Evolutionary conservation across 2,113 vertebrate species (phyloP), one percentile per base, ranked within the genome.

Genomic region (Equus quagga): DNA sequence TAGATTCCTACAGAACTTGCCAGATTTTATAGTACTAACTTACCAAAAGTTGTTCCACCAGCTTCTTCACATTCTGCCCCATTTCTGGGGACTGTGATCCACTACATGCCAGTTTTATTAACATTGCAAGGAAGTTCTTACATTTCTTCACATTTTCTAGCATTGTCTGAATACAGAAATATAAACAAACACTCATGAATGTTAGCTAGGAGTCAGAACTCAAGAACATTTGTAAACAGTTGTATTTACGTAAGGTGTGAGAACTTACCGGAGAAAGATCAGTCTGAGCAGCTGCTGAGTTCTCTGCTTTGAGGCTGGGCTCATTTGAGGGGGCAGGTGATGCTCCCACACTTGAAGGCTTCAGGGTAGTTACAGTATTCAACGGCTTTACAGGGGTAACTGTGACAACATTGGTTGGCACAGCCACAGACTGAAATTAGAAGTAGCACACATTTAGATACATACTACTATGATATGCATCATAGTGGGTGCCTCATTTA

Each of bases 101-200:
- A 97, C 99, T 99, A 56, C 99, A 99, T 0, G 99, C 99, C 95
- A 99, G 98, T 97, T 99, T 99, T 98, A 99, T 99, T 97, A 99
- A 98, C 0, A 99, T 99, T 94, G 99, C 99, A 96, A 99, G 99
- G 97, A 99, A 99, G 98, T 99, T 99, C 98, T 99, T 99, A 98
- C 99, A 99, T 98, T 99, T 99, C 98, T 99, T 99, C 96, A 99
- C 99, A 98, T 99, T 99, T 98, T 99, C 99, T 96, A 99, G 92
- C 64, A 99, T 99, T 76, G 99, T 99, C 99, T 99, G 94, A 73
- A 0, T 79, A 5, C 0, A 15, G 49, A 98, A 97, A 98, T 91
- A 96, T 46, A 98, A 98, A 94, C 76, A 97, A 92, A 95, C 62
- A 44, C 94, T 97, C 98, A 96, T 67, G 97, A 97, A 78, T 54